Percentiles rank a stretch among this genome's conserved stretches.
phyloP scores from a whole-genome alignment of 2,888 invertebrate species.

The Cylloceria caligata region DNA sequence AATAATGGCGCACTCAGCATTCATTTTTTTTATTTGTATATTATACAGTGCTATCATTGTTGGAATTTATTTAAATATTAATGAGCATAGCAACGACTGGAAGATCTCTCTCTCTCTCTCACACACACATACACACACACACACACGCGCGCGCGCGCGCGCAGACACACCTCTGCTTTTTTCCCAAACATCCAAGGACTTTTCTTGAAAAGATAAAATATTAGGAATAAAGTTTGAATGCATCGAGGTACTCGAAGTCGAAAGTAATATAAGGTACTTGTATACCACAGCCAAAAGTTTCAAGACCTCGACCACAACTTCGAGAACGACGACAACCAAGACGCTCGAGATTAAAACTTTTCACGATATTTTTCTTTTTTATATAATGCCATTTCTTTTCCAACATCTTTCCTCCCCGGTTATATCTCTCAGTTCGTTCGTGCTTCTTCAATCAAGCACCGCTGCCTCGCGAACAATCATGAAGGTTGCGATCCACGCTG shows the following conservation, averaged over 20 bases:
- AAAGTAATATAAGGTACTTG: conserved; percentile 29
- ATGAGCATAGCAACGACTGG: neutral
- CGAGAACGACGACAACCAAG: conserved; percentile 2
- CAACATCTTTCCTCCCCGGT: conserved; percentile 3
- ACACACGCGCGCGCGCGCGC: too few species aligned
- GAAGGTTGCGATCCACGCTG: neutral
- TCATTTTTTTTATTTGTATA: neutral
- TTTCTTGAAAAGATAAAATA: conserved; percentile 4
- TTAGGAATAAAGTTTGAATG: conserved; percentile 15
- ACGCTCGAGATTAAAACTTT: conserved; percentile 21
- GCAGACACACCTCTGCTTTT: too few species aligned
- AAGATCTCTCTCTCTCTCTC: neutral
- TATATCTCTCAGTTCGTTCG: conserved; percentile 13
- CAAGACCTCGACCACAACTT: neutral
- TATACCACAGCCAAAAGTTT: conserved; percentile 28
- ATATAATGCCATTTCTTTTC: conserved; percentile 37
- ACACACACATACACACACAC: too few species aligned
- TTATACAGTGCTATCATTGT: neutral
- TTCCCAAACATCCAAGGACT: conserved; percentile 1
- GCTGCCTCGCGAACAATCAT: conserved; percentile 15
- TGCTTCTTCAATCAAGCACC: conserved; percentile 17
- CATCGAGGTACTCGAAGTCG: conserved; percentile 10
- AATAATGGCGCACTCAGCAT: too few species aligned
- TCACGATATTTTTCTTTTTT: conserved; percentile 24
- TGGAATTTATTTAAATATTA: neutral